Evolutionary conservation across 2,797 vertebrate genomes (phyloP).

Genomic region (Tolypeutes matacus): DNA sequence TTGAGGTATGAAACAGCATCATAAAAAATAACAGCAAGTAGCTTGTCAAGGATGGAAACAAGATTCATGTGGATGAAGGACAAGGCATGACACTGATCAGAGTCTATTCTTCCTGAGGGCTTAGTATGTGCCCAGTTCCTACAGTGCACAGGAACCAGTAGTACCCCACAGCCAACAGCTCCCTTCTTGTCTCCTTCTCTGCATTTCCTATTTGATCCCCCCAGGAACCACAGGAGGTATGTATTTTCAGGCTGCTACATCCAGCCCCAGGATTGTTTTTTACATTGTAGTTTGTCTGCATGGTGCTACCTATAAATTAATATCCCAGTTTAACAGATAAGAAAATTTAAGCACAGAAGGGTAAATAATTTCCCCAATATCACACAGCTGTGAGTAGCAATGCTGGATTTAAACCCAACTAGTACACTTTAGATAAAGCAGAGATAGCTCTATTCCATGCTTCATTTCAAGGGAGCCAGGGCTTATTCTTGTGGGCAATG

Average conservation of each 20-base stretch:
- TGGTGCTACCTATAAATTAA: background rate
- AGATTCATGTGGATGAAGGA: background rate
- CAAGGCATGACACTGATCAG: background rate
- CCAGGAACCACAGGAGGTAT: rapidly evolving
- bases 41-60: background rate
- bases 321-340: background rate
- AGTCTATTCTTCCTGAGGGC: background rate
- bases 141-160: too few relatives aligned
- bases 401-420: background rate
- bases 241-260: background rate
- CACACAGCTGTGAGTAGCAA: background rate
- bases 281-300: background rate
- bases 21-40: background rate
- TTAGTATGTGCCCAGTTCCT: background rate
- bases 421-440: background rate
- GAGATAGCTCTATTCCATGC: background rate
- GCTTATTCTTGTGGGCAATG: background rate
- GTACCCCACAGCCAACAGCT: too few relatives aligned
- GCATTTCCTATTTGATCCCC: background rate
- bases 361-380: background rate
- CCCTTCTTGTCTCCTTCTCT: background rate
- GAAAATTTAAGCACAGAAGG: background rate
- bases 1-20: background rate
- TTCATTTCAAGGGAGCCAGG: background rate
- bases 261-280: background rate